Base-by-base conservation (phyloP, 2,797 vertebrate genomes). In the Tapirus indicus region DNA sequence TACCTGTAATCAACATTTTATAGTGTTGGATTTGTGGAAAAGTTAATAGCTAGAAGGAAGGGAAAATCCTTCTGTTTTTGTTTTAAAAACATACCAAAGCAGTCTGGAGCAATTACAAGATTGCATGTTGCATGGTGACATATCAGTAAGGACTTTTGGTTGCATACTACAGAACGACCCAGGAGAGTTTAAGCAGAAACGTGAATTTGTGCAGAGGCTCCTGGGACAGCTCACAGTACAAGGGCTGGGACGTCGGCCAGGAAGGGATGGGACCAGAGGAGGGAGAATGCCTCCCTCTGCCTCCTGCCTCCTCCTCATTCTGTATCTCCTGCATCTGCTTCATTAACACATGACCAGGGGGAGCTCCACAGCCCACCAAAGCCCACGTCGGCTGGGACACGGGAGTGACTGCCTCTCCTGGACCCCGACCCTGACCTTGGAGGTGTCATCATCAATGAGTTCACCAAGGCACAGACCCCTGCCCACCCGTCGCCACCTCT, bases 241-340 rank as follows among this genome's bases (percentile, higher is more conserved):
- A 18, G 64, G 10, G 7, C 11, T 6, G 74, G 72, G 17, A 80
- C 8, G 0, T 52, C 12, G 14, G 12, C 49, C 68, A 32, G 49
- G 35, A 27, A 29, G 6, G 6, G 0, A 0, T 2, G 20, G 27
- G 41, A 7, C 3, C 62, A 13, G 75, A 16, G 75, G n/a, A 69
- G 13, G 21, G 56, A 64, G 32, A 29, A 1, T 52, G 87, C 4
- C 2, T 1, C 44, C 52, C 44, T 20, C 47, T 5, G 47, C 52
- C 47, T 49, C 16, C 49, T 16, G 47, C 29, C 47, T 11, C 10
- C 0, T 54, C 54, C 54, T 44, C 29, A 4, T 29, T 3, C 12
- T 4, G 1, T 4, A 0, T n/a, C 29, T 25, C 77, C 52, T 44
- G 21, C 77, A 21, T 41, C 18, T 0, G 12, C n/a, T 25, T 32